Evolutionary conservation across 92 coral and sea anemone genomes (phyloP).

Genomic region (Diadumene lineata): DNA sequence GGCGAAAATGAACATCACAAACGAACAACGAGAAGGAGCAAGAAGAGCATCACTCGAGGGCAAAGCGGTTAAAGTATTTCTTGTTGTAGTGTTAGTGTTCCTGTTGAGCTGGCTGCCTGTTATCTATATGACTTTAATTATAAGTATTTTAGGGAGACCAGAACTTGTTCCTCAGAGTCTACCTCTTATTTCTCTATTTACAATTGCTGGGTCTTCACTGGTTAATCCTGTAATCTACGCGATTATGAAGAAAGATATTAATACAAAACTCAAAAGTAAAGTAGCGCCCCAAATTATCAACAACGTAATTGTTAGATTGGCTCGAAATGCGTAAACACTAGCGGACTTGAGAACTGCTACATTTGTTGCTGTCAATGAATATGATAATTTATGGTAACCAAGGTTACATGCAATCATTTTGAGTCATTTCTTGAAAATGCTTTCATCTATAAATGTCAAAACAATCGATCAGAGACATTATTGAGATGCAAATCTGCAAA

Average conservation of each 20-base stretch:
- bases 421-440: too few relatives aligned
- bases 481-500: too few relatives aligned
- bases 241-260: constrained; percentile 49
- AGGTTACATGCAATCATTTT: too few relatives aligned
- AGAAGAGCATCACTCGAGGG: constrained; percentile 47
- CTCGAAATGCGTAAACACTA: too few relatives aligned
- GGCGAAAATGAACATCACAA: constrained; percentile 11
- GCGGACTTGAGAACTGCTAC: too few relatives aligned
- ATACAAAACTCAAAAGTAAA: neutral
- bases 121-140: constrained; percentile 46
- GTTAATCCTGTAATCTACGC: constrained; percentile 57
- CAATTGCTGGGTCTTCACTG: constrained; percentile 40
- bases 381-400: too few relatives aligned
- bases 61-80: constrained; percentile 46
- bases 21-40: constrained; percentile 32
- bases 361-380: too few relatives aligned
- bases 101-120: constrained; percentile 62
- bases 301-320: too few relatives aligned
- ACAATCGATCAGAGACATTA: too few relatives aligned
- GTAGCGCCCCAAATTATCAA: too few relatives aligned
- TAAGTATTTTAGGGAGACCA: constrained; percentile 14
- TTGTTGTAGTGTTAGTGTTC: constrained; percentile 39
- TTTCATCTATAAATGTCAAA: too few relatives aligned
- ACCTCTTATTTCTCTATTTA: constrained; percentile 17
- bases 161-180: constrained; percentile 45